These are phyloP conservation scores for Anser brachyrhynchus DNA, from an alignment of 2,113 vertebrate genomes.

Conservation along the genomic window DNA sequence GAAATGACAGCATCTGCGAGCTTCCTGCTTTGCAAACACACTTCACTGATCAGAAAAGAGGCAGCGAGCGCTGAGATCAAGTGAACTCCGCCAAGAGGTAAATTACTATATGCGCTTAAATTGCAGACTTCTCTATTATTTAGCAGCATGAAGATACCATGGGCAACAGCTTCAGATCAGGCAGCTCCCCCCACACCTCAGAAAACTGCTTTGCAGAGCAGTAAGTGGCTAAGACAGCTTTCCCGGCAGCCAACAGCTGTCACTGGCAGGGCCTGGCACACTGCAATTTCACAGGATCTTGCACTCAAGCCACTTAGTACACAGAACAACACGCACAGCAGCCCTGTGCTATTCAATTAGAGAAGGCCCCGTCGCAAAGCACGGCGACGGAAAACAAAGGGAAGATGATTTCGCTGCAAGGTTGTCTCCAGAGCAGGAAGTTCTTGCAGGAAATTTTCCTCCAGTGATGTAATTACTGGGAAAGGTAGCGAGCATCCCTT, in stretches of 20 bases:
- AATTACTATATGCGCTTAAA: background rate
- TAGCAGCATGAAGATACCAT: background rate
- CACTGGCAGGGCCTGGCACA: background rate
- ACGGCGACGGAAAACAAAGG: fast-evolving
- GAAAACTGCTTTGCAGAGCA: background rate
- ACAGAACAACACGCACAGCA: background rate
- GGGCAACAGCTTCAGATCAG: background rate
- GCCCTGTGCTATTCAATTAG: background rate
- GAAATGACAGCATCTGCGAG: background rate
- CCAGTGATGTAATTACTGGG: background rate
- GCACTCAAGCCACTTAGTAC: slow-evolving; percentile 20
- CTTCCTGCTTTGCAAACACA: background rate
- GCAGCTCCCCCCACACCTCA: background rate
- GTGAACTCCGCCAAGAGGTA: background rate
- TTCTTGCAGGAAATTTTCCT: background rate
- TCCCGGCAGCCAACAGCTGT: slow-evolving; percentile 17
- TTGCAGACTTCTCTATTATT: background rate
- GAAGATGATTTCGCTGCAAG: background rate
- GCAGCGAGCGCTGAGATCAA: background rate
- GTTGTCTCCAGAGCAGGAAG: background rate
- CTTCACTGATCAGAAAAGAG: background rate
- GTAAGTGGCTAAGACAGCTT: background rate
- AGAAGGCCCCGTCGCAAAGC: background rate
- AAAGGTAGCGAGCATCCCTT: background rate
- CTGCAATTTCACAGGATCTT: slow-evolving; percentile 28